phyloP scores from a whole-genome alignment of 2,113 vertebrate species.

The Loxodonta africana region DNA sequence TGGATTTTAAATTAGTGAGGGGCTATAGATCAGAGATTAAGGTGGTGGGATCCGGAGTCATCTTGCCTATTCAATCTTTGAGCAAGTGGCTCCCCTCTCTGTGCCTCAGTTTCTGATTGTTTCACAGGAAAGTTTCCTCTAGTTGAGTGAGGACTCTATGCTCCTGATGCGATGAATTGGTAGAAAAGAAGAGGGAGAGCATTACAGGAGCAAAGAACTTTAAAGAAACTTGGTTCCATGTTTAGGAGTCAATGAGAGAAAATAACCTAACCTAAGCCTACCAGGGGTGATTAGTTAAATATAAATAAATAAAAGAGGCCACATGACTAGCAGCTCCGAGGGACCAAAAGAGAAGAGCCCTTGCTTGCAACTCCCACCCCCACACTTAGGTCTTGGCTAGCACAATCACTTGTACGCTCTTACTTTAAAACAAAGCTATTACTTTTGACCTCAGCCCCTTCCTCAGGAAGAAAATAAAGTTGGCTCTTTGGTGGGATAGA shows the following conservation, averaged over 20 bases:
- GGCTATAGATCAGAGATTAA: neutral
- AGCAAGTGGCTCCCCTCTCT: neutral
- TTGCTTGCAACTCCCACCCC: neutral
- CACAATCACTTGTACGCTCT: neutral
- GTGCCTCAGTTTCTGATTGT: neutral
- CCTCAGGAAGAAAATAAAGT: neutral
- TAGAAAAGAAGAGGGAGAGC: neutral
- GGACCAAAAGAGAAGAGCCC: neutral
- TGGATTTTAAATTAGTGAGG: neutral
- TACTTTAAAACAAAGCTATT: neutral
- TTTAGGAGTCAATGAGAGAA: conserved; percentile 13
- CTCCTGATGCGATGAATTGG: neutral
- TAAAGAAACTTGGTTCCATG: neutral
- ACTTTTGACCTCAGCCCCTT: neutral
- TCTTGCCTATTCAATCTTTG: neutral
- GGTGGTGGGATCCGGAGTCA: neutral
- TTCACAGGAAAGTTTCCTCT: neutral
- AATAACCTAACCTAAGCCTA: neutral
- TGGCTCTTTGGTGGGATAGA: neutral
- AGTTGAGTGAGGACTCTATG: neutral
- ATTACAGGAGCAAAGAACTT: neutral
- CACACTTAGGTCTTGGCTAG: neutral
- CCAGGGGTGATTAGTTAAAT: neutral
- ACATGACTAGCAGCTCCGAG: neutral
- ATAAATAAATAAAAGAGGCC: neutral